Evolutionary conservation across 2,888 invertebrate species (phyloP).

Genomic region (Stenoptilia bipunctidactyla): DNA sequence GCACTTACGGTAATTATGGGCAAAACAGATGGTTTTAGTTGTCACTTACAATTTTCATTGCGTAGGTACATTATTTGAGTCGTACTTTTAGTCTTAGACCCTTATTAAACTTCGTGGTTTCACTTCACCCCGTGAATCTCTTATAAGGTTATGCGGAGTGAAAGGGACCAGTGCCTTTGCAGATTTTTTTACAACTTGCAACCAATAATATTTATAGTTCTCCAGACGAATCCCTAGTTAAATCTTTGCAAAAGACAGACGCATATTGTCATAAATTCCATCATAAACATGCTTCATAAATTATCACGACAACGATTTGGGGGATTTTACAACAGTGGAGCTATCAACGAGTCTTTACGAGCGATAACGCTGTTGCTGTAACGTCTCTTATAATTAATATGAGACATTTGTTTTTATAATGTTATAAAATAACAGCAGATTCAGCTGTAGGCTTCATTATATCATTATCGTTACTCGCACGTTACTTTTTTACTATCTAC

Average conservation of each 20-base stretch:
- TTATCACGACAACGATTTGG: slow-evolving; percentile 67
- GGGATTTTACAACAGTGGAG: slow-evolving; percentile 67
- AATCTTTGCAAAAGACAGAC: slow-evolving; percentile 20
- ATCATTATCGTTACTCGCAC: slow-evolving; percentile 28
- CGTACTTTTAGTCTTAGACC: no score
- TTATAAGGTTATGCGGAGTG: no score
- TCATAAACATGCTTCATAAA: slow-evolving; percentile 69
- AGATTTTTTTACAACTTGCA: no score
- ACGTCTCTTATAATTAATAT: slow-evolving; percentile 60
- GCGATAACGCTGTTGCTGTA: slow-evolving; percentile 55
- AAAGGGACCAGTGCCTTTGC: no score
- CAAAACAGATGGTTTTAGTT: no score
- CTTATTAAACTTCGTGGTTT: no score
- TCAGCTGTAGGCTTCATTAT: slow-evolving; percentile 39
- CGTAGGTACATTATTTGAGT: no score
- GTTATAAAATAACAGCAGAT: slow-evolving; percentile 59
- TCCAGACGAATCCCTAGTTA: no score
- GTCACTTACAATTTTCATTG: no score
- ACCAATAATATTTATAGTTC: no score
- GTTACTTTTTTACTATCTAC: slow-evolving; percentile 31
- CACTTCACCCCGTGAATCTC: no score
- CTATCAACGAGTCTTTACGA: slow-evolving; percentile 66
- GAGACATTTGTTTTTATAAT: slow-evolving; percentile 63
- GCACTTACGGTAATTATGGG: slow-evolving; percentile 42
- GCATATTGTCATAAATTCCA: slow-evolving; percentile 52